These are phyloP conservation scores for Cantharis lateralis DNA, from an alignment of 2,888 invertebrate genomes.

Conservation along the genomic window DNA sequence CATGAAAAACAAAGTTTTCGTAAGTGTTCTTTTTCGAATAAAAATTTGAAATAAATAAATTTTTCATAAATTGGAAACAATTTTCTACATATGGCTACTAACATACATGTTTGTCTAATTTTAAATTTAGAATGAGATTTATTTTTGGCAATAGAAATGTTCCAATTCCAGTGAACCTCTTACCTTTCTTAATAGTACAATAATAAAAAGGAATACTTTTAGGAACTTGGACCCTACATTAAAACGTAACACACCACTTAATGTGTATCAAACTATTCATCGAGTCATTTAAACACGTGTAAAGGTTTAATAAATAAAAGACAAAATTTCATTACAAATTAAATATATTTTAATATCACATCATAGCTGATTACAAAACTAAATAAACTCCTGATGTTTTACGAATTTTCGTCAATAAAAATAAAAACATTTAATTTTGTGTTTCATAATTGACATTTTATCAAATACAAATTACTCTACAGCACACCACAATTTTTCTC, in stretches of 20 bases:
- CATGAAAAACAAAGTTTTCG: slow-evolving; percentile 1
- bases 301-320: slow-evolving; percentile 35
- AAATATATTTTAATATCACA: slow-evolving; percentile 31
- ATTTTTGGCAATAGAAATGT: slow-evolving; percentile 47
- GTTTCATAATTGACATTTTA: background rate
- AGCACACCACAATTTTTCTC: background rate
- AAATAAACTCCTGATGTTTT: slow-evolving; percentile 22
- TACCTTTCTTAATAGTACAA: slow-evolving; percentile 28
- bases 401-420: slow-evolving; percentile 15
- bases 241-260: slow-evolving; percentile 33
- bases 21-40: slow-evolving; percentile 31
- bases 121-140: slow-evolving; percentile 50
- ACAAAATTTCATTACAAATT: slow-evolving; percentile 16
- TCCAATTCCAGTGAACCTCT: slow-evolving; percentile 52
- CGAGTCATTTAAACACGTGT: slow-evolving; percentile 42
- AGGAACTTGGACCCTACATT: slow-evolving; percentile 53
- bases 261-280: slow-evolving; percentile 21
- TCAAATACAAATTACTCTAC: background rate
- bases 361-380: slow-evolving; percentile 18
- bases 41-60: slow-evolving; percentile 49
- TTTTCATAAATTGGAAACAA: slow-evolving; percentile 31
- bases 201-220: slow-evolving; percentile 38
- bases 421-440: background rate
- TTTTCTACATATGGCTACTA: slow-evolving; percentile 48
- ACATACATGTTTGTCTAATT: slow-evolving; percentile 48